phyloP scores from a whole-genome alignment of 2,888 invertebrate species.

The Pasiphila rectangulata region DNA sequence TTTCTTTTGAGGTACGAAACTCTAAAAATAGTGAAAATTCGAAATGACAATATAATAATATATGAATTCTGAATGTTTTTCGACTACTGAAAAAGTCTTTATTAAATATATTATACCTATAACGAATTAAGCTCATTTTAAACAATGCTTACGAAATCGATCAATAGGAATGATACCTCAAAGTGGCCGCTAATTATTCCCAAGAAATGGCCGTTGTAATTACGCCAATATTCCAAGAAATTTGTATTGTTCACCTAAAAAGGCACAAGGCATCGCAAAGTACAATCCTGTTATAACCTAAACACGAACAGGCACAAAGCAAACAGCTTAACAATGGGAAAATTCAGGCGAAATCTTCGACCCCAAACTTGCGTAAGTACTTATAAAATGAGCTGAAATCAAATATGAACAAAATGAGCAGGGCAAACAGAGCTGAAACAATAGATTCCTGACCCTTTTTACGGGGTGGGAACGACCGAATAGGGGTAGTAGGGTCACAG shows the following conservation, averaged over 20 bases:
- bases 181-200: background rate
- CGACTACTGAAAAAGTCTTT: too few species aligned
- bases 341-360: constrained; percentile 56
- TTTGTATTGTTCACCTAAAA: constrained; percentile 21
- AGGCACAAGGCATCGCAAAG: constrained; percentile 15
- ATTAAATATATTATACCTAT: too few species aligned
- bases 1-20: too few species aligned
- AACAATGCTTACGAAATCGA: too few species aligned
- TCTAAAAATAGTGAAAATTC: too few species aligned
- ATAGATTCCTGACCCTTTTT: constrained; percentile 59
- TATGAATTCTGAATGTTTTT: too few species aligned
- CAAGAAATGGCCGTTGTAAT: background rate
- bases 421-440: constrained; percentile 69
- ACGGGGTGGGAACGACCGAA: constrained; percentile 14
- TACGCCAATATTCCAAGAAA: constrained; percentile 3
- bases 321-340: constrained; percentile 39
- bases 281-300: constrained; percentile 24
- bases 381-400: constrained; percentile 57
- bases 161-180: too few species aligned
- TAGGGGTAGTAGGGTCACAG: background rate
- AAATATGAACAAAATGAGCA: constrained; percentile 69
- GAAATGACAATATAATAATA: too few species aligned
- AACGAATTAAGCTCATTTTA: too few species aligned
- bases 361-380: constrained; percentile 42
- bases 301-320: constrained; percentile 27